Evolutionary conservation across 1,140 invertebrate genomes (phyloP), one percentile per base, ranked within the genome.

Genomic region (Drosophila albomicans): DNA sequence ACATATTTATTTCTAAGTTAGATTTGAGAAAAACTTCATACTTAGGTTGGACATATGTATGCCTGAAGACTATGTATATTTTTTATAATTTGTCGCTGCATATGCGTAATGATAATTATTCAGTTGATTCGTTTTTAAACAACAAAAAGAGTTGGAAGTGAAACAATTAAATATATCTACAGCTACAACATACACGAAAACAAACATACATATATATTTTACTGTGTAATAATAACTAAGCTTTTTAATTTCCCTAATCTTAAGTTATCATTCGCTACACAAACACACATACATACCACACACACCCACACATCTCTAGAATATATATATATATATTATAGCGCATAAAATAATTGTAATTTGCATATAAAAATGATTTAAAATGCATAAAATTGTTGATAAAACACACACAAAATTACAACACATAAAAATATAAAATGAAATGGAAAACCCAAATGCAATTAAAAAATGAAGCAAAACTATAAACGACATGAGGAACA

Each of bases 311-410:
- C 81, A 69, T 86, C 72, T 86, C 75, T 82, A 87, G 79, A 72
- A 70, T 63, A 70, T 52, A 63, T 32, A 63, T 70, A 70, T 63
- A 70, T 32, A 63, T 70, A 70, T 72, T 81, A 69, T 81, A 88
- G 77, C 66, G 59, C 62, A 88, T 89, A 81, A 75, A 56, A 28
- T 87, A 88, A 75, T 69, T 81, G 61, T 78, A 87, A 84, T 78
- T 84, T 70, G 82, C 78, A 62, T 75, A 78, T 65, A 56, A 61
- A 64, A 88, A 78, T 84, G 48, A 84, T 84, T 88, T 84, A 69
- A 65, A 75, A 88, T 75, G 75, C 68, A 66, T 79, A 56, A 82
- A 87, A 84, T 80, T 87, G 82, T 87, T 87, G 82, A 88, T 88
- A 88, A 81, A 71, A 79, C 66, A 86, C 63, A 70, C 51, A 63